Evolutionary conservation across 2,888 invertebrate species (phyloP).

Genomic region (Graphium colonna): DNA sequence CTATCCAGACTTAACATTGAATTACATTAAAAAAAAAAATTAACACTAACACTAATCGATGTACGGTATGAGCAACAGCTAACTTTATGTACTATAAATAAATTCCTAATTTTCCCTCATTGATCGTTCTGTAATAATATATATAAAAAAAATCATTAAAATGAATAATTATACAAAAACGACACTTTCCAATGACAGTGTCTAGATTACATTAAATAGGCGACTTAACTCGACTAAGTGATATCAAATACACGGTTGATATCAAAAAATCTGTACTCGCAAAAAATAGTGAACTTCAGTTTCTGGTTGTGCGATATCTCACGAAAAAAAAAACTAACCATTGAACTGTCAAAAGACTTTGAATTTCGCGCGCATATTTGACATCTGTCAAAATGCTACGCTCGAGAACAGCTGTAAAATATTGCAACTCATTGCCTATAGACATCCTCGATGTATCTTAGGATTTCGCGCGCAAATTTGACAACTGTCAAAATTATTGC

Average conservation of each 20-base stretch:
- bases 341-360: conserved; percentile 7
- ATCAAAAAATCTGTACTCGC: conserved; percentile 9
- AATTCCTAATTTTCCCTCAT: conserved; percentile 12
- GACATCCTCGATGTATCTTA: not conserved
- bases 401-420: not conserved
- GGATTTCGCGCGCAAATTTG: conserved; percentile 12
- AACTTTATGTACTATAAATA: conserved; percentile 28
- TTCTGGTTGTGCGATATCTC: conserved; percentile 14
- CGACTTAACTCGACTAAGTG: conserved; percentile 3
- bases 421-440: not conserved
- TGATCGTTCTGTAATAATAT: conserved; percentile 2
- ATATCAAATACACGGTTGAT: not conserved
- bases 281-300: not conserved
- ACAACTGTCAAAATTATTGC: conserved; percentile 25
- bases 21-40: conserved; percentile 26
- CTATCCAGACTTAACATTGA: conserved; percentile 28
- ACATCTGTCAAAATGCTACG: conserved; percentile 25
- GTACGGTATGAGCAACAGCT: conserved; percentile 62
- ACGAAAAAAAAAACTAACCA: not conserved
- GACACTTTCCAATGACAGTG: conserved; percentile 21
- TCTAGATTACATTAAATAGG: conserved; percentile 16
- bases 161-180: conserved; percentile 13
- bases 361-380: conserved; percentile 9
- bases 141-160: conserved; percentile 9
- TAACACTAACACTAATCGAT: conserved; percentile 53